Conservation (phyloP, 1,140 invertebrate species). For the Hyphantria cunea region DNA sequence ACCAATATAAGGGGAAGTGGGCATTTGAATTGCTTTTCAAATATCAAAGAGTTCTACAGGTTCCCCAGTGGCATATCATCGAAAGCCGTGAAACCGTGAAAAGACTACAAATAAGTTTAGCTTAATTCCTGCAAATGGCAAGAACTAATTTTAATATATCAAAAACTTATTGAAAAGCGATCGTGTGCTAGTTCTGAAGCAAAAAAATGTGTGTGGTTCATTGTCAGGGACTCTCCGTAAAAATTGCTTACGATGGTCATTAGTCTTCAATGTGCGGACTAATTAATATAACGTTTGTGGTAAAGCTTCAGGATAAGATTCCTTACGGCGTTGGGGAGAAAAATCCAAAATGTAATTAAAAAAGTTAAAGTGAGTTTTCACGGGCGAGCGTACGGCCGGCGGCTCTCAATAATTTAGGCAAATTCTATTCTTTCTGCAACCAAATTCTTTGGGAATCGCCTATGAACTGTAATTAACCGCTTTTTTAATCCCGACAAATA, state of each 20-base stretch:
- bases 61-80: too few relatives aligned
- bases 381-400: conserved; percentile 60
- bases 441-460: conserved; percentile 50
- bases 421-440: conserved; percentile 66
- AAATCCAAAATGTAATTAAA: conserved; percentile 80
- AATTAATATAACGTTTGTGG: conserved; percentile 76
- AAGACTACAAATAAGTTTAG: too few relatives aligned
- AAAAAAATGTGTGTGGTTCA: background rate
- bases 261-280: conserved; percentile 55
- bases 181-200: background rate
- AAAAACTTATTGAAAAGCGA: too few relatives aligned
- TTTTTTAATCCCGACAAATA: conserved; percentile 35
- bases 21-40: too few relatives aligned
- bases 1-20: too few relatives aligned
- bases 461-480: conserved; percentile 45
- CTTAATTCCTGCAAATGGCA: too few relatives aligned
- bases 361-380: conserved; percentile 80
- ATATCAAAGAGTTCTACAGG: too few relatives aligned
- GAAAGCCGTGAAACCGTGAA: too few relatives aligned
- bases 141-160: too few relatives aligned
- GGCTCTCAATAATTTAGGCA: conserved; percentile 65
- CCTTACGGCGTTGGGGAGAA: conserved; percentile 54
- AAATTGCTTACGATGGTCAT: conserved; percentile 65
- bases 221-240: conserved; percentile 41
- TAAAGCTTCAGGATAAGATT: conserved; percentile 64